phyloP scores from a whole-genome alignment of 2,888 invertebrate genomes.

The Poecilus cupreus region DNA sequence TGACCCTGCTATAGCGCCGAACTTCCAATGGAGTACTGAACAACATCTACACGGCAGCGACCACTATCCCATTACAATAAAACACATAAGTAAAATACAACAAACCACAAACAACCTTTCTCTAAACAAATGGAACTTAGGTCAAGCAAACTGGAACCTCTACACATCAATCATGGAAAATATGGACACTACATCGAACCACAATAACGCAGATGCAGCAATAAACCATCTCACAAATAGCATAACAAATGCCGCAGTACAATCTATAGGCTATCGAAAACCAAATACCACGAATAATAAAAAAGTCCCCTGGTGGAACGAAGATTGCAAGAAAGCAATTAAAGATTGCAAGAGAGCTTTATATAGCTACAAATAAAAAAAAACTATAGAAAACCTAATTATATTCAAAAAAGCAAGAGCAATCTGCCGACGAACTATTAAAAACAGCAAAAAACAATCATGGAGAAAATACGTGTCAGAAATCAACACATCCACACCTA shows the following conservation, averaged over 20 bases:
- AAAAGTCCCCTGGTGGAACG: slow-evolving; percentile 24
- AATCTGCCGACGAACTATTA: neutral
- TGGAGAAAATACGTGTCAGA: neutral
- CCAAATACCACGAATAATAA: neutral
- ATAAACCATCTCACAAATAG: neutral
- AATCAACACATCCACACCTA: neutral
- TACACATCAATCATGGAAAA: neutral
- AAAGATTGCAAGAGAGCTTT: neutral
- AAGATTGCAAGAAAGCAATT: neutral
- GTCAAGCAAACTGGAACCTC: slow-evolving; percentile 1
- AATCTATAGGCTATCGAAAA: neutral
- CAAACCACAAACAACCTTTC: neutral
- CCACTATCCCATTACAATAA: slow-evolving; percentile 19
- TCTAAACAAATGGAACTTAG: slow-evolving; percentile 1
- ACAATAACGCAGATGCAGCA: neutral
- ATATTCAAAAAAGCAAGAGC: slow-evolving; percentile 11
- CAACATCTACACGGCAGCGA: neutral
- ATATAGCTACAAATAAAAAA: neutral
- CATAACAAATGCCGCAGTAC: slow-evolving; percentile 10
- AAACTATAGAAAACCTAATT: slow-evolving; percentile 6
- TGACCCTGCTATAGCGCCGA: neutral
- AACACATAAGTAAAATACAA: neutral
- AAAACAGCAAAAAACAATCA: slow-evolving; percentile 16
- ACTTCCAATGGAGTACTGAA: neutral
- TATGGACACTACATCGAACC: neutral